A percentile compares a stretch with the other conserved stretches of the same genome.
These are phyloP conservation scores for Cottus gobio DNA, from an alignment of 2,113 vertebrate species.

Conservation along the genomic window DNA sequence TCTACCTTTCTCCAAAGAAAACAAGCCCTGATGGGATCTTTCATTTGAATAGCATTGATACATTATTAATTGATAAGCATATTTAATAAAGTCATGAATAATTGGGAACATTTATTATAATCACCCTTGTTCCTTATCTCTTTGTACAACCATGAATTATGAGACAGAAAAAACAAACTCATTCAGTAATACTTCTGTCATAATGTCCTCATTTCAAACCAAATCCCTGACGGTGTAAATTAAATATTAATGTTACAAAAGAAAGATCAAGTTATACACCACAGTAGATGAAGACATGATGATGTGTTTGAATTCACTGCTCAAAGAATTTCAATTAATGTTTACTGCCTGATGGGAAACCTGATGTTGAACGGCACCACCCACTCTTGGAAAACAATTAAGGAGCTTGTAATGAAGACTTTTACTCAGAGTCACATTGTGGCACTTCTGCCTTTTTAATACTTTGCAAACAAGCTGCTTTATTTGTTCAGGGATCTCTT, in stretches of 20 bases:
- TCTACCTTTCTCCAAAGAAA: neutral
- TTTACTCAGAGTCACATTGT: neutral
- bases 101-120: neutral
- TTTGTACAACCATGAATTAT: slow-evolving; percentile 26
- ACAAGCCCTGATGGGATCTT: neutral
- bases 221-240: slow-evolving; percentile 29
- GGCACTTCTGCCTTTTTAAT: slow-evolving; percentile 13
- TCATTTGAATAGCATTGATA: slow-evolving; percentile 6
- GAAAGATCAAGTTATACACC: slow-evolving; percentile 20
- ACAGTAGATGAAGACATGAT: slow-evolving; percentile 31
- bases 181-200: slow-evolving; percentile 27
- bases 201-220: slow-evolving; percentile 30
- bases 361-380: slow-evolving; percentile 6
- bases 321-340: slow-evolving; percentile 45
- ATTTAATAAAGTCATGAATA: slow-evolving; percentile 10
- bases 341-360: slow-evolving; percentile 49
- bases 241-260: slow-evolving; percentile 50
- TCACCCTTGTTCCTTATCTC: slow-evolving; percentile 11
- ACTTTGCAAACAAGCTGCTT: slow-evolving; percentile 29
- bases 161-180: slow-evolving; percentile 10
- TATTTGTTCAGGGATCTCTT: slow-evolving; percentile 39
- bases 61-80: slow-evolving; percentile 16
- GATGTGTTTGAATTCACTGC: slow-evolving; percentile 38
- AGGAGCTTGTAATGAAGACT: slow-evolving; percentile 23
- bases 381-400: slow-evolving; percentile 28